phyloP scores from a whole-genome alignment of 2,888 invertebrate species.

The Cosmia pyralina region DNA sequence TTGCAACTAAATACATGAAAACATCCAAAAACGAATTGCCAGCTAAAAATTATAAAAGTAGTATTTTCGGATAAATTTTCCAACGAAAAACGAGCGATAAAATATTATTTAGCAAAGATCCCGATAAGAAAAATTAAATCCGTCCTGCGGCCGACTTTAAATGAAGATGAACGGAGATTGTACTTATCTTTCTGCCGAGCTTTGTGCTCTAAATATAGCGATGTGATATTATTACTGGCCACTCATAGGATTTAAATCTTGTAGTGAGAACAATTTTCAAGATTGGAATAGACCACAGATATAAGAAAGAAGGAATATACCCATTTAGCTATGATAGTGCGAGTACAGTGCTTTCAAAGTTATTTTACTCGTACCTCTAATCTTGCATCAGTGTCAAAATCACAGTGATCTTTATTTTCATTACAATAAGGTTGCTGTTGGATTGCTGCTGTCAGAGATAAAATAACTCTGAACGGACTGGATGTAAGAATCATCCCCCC shows the following conservation, averaged over 20 bases:
- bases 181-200: constrained; percentile 51
- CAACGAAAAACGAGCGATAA: constrained; percentile 69
- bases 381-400: too few relatives aligned
- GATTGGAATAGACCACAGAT: too few relatives aligned
- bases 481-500: too few relatives aligned
- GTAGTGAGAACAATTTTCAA: neutral
- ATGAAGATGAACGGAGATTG: constrained; percentile 54
- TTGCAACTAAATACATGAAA: too few relatives aligned
- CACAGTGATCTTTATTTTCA: too few relatives aligned
- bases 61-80: constrained; percentile 51
- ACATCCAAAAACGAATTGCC: constrained; percentile 7
- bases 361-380: too few relatives aligned
- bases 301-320: too few relatives aligned
- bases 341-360: too few relatives aligned
- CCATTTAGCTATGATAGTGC: neutral
- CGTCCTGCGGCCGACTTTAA: constrained; percentile 55
- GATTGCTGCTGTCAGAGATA: too few relatives aligned
- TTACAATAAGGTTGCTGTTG: too few relatives aligned
- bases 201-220: constrained; percentile 54
- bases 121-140: constrained; percentile 72
- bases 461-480: too few relatives aligned
- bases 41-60: constrained; percentile 26
- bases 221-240: constrained; percentile 32
- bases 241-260: neutral
- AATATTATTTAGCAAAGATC: constrained; percentile 67